Evolutionary conservation across 1,140 invertebrate species (phyloP).

Genomic region (Brachionus asplanchnoidis): DNA sequence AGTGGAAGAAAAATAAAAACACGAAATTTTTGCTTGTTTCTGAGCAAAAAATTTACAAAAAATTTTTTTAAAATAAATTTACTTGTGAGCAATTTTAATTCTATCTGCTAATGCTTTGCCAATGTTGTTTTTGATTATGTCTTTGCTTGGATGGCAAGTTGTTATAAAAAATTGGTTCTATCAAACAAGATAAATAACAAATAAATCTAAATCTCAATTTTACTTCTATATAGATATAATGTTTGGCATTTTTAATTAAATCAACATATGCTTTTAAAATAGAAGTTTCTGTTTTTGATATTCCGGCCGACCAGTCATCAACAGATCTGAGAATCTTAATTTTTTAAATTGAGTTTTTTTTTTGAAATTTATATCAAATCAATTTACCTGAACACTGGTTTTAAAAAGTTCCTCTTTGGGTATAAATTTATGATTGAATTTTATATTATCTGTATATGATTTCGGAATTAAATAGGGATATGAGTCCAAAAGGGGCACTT

Average conservation of each 20-base stretch:
- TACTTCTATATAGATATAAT: constrained; percentile 85
- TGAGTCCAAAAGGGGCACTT: constrained; percentile 13
- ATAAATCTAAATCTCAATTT: neutral
- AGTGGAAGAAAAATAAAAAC: constrained; percentile 91
- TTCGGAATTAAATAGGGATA: constrained; percentile 70
- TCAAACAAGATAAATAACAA: neutral
- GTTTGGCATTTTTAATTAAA: constrained; percentile 80
- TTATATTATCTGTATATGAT: constrained; percentile 40
- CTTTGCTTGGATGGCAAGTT: neutral
- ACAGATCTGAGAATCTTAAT: constrained; percentile 76
- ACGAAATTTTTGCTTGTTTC: constrained; percentile 66
- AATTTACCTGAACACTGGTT: constrained; percentile 21
- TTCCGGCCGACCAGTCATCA: constrained; percentile 82
- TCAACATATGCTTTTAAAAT: constrained; percentile 90
- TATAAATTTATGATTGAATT: neutral
- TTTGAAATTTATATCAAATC: neutral
- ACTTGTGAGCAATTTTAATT: constrained; percentile 30
- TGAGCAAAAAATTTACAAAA: constrained; percentile 43
- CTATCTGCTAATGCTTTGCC: constrained; percentile 7
- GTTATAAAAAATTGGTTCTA: constrained; percentile 93
- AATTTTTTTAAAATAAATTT: neutral
- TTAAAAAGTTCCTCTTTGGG: constrained; percentile 5
- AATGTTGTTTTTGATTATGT: constrained; percentile 26
- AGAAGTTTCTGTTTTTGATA: constrained; percentile 76
- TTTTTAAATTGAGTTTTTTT: neutral